Evolutionary conservation across 2,113 vertebrate species (phyloP), one percentile per base, ranked within the genome.

Genomic region (Apodemus sylvaticus): DNA sequence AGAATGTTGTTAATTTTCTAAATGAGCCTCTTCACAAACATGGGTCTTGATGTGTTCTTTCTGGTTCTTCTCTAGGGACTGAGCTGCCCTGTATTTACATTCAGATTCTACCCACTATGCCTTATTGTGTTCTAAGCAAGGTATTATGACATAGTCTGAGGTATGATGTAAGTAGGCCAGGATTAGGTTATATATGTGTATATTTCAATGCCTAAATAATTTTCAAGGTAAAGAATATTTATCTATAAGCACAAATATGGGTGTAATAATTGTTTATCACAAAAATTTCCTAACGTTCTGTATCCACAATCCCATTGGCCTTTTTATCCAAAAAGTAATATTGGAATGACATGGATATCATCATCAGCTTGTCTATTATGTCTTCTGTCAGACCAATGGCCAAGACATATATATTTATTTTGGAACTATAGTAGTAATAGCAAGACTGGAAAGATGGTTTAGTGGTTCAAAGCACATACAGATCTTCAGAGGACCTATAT

Each of bases 161-260:
- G 3, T 95, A 78, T 96, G 86, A 85, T n/a, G 62, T 85, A 34
- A 58, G 22, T 71, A 26, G n/a, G 66, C 85, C 12, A 91, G 36
- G 53, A 58, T 39, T 60, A 89, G 51, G 5, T 74, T 86, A 58
- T 26, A 34, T 34, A 68, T 90, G 36, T 79, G 36, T 94, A 31
- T 93, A 93, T 90, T 86, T 94, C 42, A 82, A 58, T 94, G n/a
- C 87, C 2, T 83, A 62, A 90, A 64, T 81, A 86, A 13, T 94
- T 89, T 94, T 79, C 45, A 96, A 95, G 14, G 53, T 79, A 93
- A 31, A 92, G 42, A 74, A 55, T 86, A 82, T 77, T 90, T 39
- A 36, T 70, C 19, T 60, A 55, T 53, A 96, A 95, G 22, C 55
- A 97, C 58, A 90, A 95, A 90, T 64, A 94, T 16, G 53, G 14